Evolutionary conservation across 2,888 invertebrate genomes (phyloP).

Genomic region (Nemurella pictetii): DNA sequence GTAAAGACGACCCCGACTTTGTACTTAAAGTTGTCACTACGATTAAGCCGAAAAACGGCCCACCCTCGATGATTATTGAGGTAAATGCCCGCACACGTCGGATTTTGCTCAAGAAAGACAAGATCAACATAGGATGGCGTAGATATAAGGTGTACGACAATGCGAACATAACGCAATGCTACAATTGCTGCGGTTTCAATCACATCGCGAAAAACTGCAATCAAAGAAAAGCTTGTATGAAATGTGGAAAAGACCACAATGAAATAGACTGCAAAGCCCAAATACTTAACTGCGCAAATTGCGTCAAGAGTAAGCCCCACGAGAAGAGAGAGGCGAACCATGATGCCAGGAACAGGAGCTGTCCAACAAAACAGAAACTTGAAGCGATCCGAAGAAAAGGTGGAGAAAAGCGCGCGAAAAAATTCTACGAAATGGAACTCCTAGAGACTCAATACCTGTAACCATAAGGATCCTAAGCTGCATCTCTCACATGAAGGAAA

Average conservation of each 20-base stretch:
- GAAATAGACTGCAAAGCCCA: background rate
- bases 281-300: background rate
- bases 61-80: background rate
- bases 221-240: background rate
- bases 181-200: background rate
- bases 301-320: background rate
- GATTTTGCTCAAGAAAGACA: background rate
- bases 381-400: background rate
- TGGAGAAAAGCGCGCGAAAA: too few relatives aligned
- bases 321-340: background rate
- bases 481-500: too few relatives aligned
- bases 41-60: background rate
- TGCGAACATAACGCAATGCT: background rate
- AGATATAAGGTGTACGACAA: background rate
- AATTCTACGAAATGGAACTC: too few relatives aligned
- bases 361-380: background rate
- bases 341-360: background rate
- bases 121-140: background rate
- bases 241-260: background rate
- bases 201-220: background rate
- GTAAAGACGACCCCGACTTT: background rate
- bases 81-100: background rate
- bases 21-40: background rate
- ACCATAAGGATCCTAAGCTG: too few relatives aligned
- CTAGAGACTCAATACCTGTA: too few relatives aligned